Evolutionary conservation across 2,113 vertebrate species (phyloP).

Genomic region (Rhizomys pruinosus): DNA sequence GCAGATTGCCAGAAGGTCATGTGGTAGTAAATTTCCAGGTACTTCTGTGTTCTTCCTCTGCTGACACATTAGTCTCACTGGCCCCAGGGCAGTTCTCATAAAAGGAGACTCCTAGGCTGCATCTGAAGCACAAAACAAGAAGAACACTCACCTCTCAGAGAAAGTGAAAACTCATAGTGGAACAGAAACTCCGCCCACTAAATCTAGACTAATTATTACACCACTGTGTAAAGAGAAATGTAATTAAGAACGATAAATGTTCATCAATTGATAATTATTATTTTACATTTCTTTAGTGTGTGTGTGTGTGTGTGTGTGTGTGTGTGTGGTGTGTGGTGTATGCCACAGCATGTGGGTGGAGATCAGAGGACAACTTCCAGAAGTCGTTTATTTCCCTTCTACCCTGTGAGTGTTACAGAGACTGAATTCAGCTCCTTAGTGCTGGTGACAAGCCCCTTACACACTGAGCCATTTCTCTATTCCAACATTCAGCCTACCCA

Average conservation of each 20-base stretch:
- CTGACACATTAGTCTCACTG: background rate
- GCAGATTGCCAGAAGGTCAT: background rate
- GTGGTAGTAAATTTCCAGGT: background rate
- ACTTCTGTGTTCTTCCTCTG: background rate
- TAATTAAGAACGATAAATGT: background rate
- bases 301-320: too few species aligned
- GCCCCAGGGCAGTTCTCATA: background rate
- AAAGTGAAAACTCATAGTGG: background rate
- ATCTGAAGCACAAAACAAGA: background rate
- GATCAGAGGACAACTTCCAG: too few species aligned
- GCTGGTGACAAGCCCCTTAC: background rate
- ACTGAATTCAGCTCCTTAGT: background rate
- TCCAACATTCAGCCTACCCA: background rate
- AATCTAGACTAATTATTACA: background rate
- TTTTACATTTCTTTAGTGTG: background rate
- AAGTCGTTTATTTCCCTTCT: background rate
- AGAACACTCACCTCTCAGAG: fast-evolving
- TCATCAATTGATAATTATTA: background rate
- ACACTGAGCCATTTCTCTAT: background rate
- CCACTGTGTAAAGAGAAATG: background rate
- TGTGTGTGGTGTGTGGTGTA: too few species aligned
- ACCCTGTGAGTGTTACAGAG: too few species aligned
- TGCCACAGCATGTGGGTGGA: background rate
- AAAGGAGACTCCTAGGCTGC: background rate
- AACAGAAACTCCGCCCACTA: background rate